Evolutionary conservation across 2,888 invertebrate species (phyloP), one percentile per base, ranked within the genome.

Genomic region (Tetramorium bicarinatum): DNA sequence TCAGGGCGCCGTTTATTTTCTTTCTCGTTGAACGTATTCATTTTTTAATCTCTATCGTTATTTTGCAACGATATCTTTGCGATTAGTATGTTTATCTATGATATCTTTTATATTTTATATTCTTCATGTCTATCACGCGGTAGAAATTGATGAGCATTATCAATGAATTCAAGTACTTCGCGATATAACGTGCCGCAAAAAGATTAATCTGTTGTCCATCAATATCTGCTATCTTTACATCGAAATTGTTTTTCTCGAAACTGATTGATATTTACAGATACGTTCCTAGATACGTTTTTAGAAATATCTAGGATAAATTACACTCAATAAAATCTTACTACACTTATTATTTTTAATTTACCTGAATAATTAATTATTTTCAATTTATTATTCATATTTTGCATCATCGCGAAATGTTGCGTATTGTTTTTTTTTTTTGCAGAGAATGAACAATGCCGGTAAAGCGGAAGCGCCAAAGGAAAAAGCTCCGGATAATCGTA

Each of bases 391-490:
- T 64, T 13, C 25, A 25, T 67, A 38, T 47, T 38, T 34, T n/a
- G 15, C 49, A 64, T 59, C 25, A 29, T 59, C 8, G n/a, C n/a
- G 3, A 34, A 34, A 34, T 9, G 34, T 49, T 11, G 3, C 13
- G 15, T 49, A 29, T 69, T 79, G 18, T 34, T 34, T 49, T 11
- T 38, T 83, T 62, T 69, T 18, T 79, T 83, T 80, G 13, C 90
- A 94, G 94, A 92, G 93, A 81, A 87, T 93, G 88, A 94, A 93
- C 69, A 90, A 87, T 82, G 91, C 90, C 38, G 89, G 89, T 13
- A 92, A 91, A 82, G 84, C 87, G 64, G 93, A 94, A 34, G 86
- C 85, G 15, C 72, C 67, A 15, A 91, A 90, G 76, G 93, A 94
- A 18, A 92, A 89, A 85, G 41, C 76, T 3, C 67, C 64, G 47